These are phyloP conservation scores for Melanotaenia maccullochi DNA, from an alignment of 2,797 vertebrate genomes.

Conservation along the genomic window DNA sequence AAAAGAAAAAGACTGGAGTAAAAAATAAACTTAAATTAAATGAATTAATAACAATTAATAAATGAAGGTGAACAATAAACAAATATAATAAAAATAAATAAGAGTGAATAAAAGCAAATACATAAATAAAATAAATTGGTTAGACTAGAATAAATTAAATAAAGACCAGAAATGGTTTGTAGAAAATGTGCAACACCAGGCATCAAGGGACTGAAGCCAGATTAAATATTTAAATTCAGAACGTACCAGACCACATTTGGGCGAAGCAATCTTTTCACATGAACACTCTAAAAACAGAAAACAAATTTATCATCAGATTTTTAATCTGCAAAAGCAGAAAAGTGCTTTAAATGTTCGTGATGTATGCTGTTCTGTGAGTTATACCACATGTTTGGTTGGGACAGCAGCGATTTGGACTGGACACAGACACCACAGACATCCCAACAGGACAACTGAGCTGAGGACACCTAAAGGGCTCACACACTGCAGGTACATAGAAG, in stretches of 20 bases:
- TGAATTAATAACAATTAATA: too few relatives aligned
- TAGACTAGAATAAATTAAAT: too few relatives aligned
- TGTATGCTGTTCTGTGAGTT: not conserved
- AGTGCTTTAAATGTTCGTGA: not conserved
- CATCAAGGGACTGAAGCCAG: not conserved
- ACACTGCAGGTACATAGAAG: constrained; percentile 80
- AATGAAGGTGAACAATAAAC: too few relatives aligned
- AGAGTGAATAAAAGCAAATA: too few relatives aligned
- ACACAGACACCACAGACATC: constrained; percentile 85
- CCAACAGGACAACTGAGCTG: constrained; percentile 86
- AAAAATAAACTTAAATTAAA: too few relatives aligned
- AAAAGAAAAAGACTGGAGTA: too few relatives aligned
- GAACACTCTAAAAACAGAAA: constrained; percentile 86
- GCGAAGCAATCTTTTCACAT: constrained; percentile 88
- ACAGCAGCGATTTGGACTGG: constrained; percentile 88
- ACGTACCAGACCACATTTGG: constrained; percentile 91
- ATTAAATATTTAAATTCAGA: not conserved
- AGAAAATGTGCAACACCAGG: too few relatives aligned
- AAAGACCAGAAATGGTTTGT: too few relatives aligned
- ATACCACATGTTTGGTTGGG: constrained; percentile 91
- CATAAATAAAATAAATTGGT: too few relatives aligned
- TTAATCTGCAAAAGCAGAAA: not conserved
- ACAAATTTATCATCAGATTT: not conserved
- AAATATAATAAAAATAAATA: too few relatives aligned
- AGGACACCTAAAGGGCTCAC: constrained; percentile 89